Base-by-base conservation (phyloP, 2,113 vertebrate genomes). In the Emydura subglobosa region DNA sequence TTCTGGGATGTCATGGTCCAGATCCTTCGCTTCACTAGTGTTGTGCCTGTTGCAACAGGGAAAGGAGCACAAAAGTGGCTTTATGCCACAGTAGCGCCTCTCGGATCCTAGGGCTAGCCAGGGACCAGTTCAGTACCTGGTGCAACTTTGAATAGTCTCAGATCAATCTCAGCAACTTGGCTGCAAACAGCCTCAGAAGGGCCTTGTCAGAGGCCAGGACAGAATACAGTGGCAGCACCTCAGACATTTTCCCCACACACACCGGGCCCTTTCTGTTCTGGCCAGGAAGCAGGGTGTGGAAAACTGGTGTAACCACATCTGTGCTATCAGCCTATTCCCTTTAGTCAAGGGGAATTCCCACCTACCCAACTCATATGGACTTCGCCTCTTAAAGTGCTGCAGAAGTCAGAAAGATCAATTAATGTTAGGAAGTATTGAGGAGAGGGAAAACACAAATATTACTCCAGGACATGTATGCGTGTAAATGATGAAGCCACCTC, bases 91-190 rank as follows among this genome's bases (percentile, higher is more conserved):
- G 44, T 27, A 39, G 79, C 29, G 34, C 11, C 12, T 19, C 81
- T 34, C 1, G 0, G 2, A 13, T 50, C n/a, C 22, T 2, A 0
- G 16, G 54, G 50, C n/a, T 19, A 3, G 21, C 31, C 7, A 0
- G 0, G 13, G 49, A 59, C 7, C 50, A 55, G 24, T 21, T 10
- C 49, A 24, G 68, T 7, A 29, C 21, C n/a, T 29, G 59, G 7
- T 24, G 4, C 16, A 39, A 0, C 0, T 6, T 1, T 1, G 3
- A 17, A 21, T 16, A 21, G 17, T 16, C 12, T 4, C 13, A 16
- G 57, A 1, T 1, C 1, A 53, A 44, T 47, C 7, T 51, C 53
- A 59, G 21, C 72, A 53, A 42, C 21, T 21, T 44, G 21, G 2
- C 21, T 74, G 22, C 39, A 74, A 42, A 10, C 8, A 2, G 19